These are phyloP conservation scores for Hystrix cristata DNA, from an alignment of 2,113 vertebrate genomes.

Conservation along the genomic window DNA sequence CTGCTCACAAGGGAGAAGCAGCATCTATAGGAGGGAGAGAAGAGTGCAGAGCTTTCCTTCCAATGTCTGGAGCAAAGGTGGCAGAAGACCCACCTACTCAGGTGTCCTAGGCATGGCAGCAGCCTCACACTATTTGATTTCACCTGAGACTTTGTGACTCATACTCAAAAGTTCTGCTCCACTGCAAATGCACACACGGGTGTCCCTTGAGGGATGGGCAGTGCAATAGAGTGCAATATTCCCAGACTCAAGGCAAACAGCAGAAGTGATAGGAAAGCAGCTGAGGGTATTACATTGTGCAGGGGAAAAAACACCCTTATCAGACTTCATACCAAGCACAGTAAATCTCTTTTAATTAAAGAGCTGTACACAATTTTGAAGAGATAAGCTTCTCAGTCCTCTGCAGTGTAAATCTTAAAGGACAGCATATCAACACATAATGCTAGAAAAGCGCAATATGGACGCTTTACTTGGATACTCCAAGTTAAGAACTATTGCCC, in stretches of 20 bases:
- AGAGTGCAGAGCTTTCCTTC: neutral
- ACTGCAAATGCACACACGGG: neutral
- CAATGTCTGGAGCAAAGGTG: neutral
- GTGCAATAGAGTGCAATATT: neutral
- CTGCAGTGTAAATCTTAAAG: neutral
- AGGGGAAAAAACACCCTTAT: neutral
- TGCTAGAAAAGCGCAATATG: neutral
- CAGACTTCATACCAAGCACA: neutral
- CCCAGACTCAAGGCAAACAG: neutral
- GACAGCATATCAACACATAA: neutral
- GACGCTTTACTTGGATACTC: neutral
- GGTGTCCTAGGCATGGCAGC: neutral
- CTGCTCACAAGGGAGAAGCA: neutral
- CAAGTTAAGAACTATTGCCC: neutral
- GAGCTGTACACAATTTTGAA: neutral
- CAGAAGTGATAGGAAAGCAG: neutral
- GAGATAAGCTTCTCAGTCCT: neutral
- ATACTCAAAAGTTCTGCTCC: neutral
- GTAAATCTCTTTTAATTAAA: conserved; percentile 18
- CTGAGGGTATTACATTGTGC: no score
- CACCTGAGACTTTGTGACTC: neutral
- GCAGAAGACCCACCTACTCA: neutral
- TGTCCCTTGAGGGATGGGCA: no score
- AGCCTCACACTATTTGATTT: neutral
- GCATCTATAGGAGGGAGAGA: neutral